Percentiles rank a stretch among this genome's conserved stretches.
phyloP scores from a whole-genome alignment of 2,888 invertebrate genomes.

The Heliconius ethilla region DNA sequence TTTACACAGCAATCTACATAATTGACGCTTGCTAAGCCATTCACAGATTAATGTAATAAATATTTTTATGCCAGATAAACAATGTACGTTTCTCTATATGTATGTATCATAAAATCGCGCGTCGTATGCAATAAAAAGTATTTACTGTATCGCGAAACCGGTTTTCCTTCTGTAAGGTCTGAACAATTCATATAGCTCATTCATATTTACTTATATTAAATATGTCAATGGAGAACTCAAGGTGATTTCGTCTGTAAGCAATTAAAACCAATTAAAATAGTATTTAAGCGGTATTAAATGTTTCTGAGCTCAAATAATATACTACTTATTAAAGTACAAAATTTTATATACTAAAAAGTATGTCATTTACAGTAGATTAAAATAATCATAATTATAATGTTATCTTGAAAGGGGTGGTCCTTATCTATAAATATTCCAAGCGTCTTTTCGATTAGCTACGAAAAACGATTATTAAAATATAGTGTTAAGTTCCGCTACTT shows the following conservation, averaged over 20 bases:
- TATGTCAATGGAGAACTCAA: constrained; percentile 3
- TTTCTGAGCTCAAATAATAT: neutral
- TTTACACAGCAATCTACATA: neutral
- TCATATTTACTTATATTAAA: neutral
- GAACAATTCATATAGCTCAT: neutral
- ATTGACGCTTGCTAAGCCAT: constrained; percentile 2
- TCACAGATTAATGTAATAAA: neutral
- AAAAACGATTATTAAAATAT: neutral
- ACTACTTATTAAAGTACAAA: neutral
- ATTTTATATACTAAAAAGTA: neutral
- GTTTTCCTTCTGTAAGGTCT: constrained; percentile 13
- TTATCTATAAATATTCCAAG: neutral
- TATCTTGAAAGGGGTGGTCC: neutral
- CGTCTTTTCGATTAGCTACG: neutral
- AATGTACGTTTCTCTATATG: neutral
- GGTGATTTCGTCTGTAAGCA: constrained; percentile 12
- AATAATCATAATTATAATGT: neutral
- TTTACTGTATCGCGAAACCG: constrained; percentile 1
- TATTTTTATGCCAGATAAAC: neutral
- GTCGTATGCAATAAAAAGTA: constrained; percentile 2
- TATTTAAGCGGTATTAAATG: neutral
- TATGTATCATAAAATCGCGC: constrained; percentile 4
- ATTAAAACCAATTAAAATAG: constrained; percentile 1
- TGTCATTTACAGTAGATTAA: neutral
- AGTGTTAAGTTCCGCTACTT: no score